Evolutionary conservation across 2,888 invertebrate species (phyloP).

Genomic region (Hetaerina titia): DNA sequence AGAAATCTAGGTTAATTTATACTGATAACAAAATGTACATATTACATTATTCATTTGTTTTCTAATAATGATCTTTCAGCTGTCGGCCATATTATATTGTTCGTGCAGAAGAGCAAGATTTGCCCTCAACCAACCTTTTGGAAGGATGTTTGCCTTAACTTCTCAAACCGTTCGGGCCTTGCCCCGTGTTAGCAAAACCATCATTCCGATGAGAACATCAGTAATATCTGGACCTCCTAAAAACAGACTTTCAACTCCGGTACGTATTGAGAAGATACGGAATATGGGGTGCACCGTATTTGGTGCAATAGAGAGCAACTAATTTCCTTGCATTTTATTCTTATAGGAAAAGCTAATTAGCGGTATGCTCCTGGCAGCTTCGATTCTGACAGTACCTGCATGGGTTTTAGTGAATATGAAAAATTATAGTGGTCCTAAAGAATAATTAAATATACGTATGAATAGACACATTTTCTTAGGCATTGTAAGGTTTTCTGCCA

Average conservation of each 20-base stretch:
- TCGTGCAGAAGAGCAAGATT: background rate
- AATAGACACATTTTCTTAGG: background rate
- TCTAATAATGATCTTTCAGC: slow-evolving; percentile 47
- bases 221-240: slow-evolving; percentile 48
- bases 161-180: slow-evolving; percentile 21
- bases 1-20: background rate
- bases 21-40: background rate
- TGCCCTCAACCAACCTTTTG: too few relatives aligned
- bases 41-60: slow-evolving; percentile 55
- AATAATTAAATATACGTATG: background rate
- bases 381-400: slow-evolving; percentile 1
- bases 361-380: background rate
- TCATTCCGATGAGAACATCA: slow-evolving; percentile 60
- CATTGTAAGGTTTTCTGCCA: background rate
- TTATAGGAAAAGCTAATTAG: background rate
- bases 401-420: slow-evolving; percentile 52
- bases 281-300: background rate
- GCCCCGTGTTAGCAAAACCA: slow-evolving; percentile 23
- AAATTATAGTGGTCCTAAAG: background rate
- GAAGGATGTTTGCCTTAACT: slow-evolving; percentile 46
- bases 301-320: background rate
- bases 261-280: background rate
- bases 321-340: background rate
- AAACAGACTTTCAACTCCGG: background rate
- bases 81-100: slow-evolving; percentile 64